phyloP scores from a whole-genome alignment of 2,797 vertebrate species.

The Anisognathus igniventris region DNA sequence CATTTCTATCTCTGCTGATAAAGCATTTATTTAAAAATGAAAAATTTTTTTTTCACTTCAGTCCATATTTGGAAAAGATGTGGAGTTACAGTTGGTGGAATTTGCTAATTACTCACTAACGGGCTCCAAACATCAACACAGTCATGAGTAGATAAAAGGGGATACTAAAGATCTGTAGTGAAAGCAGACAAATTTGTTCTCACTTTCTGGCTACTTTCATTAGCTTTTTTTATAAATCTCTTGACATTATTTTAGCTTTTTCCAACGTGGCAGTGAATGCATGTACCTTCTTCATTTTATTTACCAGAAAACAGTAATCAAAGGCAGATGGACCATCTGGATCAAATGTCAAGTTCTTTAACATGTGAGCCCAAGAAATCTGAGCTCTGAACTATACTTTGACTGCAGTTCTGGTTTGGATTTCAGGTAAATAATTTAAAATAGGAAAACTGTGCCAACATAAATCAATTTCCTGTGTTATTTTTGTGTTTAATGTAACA shows the following conservation, averaged over 20 bases:
- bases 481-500: conserved; percentile 62
- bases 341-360: conserved; percentile 22
- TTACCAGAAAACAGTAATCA: conserved; percentile 48
- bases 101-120: not conserved
- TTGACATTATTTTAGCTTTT: not conserved
- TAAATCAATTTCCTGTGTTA: conserved; percentile 68
- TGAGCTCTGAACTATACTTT: conserved; percentile 46
- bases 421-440: conserved; percentile 70
- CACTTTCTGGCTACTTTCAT: not conserved
- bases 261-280: not conserved
- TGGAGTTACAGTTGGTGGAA: not conserved
- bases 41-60: not conserved
- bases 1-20: not conserved
- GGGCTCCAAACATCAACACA: not conserved
- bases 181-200: not conserved
- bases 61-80: not conserved
- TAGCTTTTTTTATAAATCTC: conserved; percentile 1
- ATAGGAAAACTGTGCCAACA: conserved; percentile 62
- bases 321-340: conserved; percentile 61
- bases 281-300: conserved; percentile 18
- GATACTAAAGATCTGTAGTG: not conserved
- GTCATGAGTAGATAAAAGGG: not conserved
- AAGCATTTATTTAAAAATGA: not conserved
- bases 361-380: conserved; percentile 21
- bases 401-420: conserved; percentile 55